Base-by-base conservation (phyloP, 1,140 invertebrate genomes). In the Scylla paramamosain region DNA sequence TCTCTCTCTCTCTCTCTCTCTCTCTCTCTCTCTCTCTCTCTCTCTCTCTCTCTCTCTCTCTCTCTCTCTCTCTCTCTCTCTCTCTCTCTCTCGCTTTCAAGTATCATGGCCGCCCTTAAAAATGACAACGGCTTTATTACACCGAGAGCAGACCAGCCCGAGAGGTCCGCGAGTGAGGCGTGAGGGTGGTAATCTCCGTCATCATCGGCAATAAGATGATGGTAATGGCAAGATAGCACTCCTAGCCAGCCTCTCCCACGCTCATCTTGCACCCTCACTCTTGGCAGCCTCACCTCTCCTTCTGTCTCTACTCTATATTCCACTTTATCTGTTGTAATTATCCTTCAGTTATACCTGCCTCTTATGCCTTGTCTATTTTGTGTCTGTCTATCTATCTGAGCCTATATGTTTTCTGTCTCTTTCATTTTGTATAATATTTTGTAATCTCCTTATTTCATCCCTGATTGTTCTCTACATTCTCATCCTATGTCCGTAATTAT, bases 21-120 rank as follows among this genome's bases (percentile, higher is more conserved):
- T 77, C 77, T 83, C 29, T 59, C n/a, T 93, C 52, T 67, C 46
- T 59, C 77, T 93, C 83, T 84, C 46, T 52, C 3, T n/a, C 20
- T 48, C 25, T 93, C n/a, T 48, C 45, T 93, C 39, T 86, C 20
- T 86, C 32, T 82, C 10, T 92, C 45, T 91, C n/a, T 48, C 14
- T 91, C 67, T n/a, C 67, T n/a, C 67, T 77, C 12, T 59, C 20
- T 20, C 52, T 20, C 52, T 20, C 52, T 59, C 20, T 20, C 10
- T 20, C 52, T 59, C 52, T 39, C 39, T 39, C 52, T 20, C 52
- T 59, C 16, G 10, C 16, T 59, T 59, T 20, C 10, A 59, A 59
- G 52, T 59, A 59, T 20, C 2, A 59, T 59, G 52, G 52, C 67
- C 25, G 4, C 67, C 67, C 20, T 77, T 77, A 77, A 77, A 77